These are phyloP conservation scores for Prietella phreatophila DNA, from an alignment of 2,113 vertebrate genomes.

Conservation along the genomic window DNA sequence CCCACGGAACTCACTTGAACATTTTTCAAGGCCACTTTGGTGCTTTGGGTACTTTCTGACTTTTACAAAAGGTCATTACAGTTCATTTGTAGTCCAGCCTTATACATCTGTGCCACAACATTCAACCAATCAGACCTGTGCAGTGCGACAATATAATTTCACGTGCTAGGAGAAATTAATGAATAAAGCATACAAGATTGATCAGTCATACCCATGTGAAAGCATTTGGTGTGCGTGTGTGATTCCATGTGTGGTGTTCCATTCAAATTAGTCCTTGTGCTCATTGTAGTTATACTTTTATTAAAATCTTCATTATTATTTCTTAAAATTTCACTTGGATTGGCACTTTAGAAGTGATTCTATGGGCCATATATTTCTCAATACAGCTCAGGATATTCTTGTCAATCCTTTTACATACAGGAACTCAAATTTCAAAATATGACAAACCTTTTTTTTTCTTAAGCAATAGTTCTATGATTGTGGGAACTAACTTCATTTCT, in stretches of 20 bases:
- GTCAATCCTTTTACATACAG: neutral
- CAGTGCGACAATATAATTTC: no score
- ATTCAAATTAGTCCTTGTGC: neutral
- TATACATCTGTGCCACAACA: neutral
- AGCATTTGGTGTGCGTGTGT: neutral
- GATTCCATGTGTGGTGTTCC: neutral
- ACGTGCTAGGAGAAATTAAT: neutral
- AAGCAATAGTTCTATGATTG: neutral
- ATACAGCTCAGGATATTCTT: neutral
- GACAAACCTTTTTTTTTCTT: neutral
- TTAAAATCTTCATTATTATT: neutral
- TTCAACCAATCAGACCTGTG: neutral
- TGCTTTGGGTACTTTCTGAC: constrained; percentile 11
- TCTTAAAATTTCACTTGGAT: neutral
- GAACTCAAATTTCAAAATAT: neutral
- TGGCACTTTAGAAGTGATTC: neutral
- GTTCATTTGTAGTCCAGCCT: neutral
- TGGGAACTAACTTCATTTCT: neutral
- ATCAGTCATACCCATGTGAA: neutral
- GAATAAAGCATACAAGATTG: neutral
- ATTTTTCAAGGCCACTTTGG: constrained; percentile 25
- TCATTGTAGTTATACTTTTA: neutral
- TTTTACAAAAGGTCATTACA: neutral
- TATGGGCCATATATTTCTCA: neutral
- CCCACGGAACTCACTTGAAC: neutral